Percentiles rank a stretch among this genome's conserved stretches.
phyloP scores from a whole-genome alignment of 2,888 invertebrate species.

The Liodrosophila aerea region DNA sequence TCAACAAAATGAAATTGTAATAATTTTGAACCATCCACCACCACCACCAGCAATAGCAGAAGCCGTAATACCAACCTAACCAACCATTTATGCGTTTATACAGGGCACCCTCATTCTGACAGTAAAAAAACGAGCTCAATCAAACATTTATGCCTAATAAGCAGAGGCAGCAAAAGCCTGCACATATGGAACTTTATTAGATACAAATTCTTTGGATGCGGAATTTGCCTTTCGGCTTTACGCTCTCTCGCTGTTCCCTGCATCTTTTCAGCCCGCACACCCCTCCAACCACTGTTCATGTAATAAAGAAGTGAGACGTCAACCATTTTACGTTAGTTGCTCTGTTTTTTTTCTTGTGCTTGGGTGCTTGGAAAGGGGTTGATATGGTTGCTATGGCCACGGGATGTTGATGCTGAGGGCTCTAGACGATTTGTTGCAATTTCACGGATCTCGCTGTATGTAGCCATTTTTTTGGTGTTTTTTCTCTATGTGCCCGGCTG shows the following conservation, averaged over 20 bases:
- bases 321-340: conserved; percentile 76
- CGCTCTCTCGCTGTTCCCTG: conserved; percentile 1
- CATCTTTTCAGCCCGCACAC: background rate
- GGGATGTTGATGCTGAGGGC: conserved; percentile 37
- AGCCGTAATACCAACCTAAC: conserved; percentile 17
- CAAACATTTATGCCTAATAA: conserved; percentile 71
- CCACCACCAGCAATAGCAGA: conserved; percentile 48
- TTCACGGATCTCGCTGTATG: conserved; percentile 52
- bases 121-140: conserved; percentile 52
- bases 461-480: conserved; percentile 62
- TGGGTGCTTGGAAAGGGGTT: conserved; percentile 66
- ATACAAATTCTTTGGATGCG: conserved; percentile 60
- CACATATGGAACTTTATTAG: conserved; percentile 75
- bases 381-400: conserved; percentile 20
- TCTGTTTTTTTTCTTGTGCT: conserved; percentile 49
- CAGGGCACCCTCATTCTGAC: background rate
- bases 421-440: conserved; percentile 67
- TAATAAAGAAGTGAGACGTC: conserved; percentile 60
- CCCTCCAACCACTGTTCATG: background rate
- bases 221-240: conserved; percentile 44
- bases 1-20: conserved; percentile 55
- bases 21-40: conserved; percentile 38
- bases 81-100: conserved; percentile 41
- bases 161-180: conserved; percentile 29
- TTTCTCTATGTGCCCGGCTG: conserved; percentile 36